Percentiles rank a stretch among this genome's conserved stretches.
phyloP scores from a whole-genome alignment of 2,888 invertebrate species.

The Cybosia mesomella region DNA sequence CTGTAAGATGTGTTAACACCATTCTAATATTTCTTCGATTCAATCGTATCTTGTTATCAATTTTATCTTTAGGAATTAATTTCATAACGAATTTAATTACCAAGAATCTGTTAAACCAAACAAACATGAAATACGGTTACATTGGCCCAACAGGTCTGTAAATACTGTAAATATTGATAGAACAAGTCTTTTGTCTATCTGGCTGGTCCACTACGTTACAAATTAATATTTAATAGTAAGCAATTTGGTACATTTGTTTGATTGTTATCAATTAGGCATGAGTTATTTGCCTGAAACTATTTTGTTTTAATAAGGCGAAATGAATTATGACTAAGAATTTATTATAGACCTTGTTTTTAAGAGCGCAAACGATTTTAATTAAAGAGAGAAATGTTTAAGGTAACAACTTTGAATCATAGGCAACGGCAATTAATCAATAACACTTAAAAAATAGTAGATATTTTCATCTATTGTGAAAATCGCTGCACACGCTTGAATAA shows the following conservation, averaged over 20 bases:
- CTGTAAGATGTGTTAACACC: too few species aligned
- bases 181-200: not conserved
- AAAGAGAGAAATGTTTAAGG: not conserved
- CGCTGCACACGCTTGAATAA: too few species aligned
- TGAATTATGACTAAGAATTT: not conserved
- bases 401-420: not conserved
- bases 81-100: too few species aligned
- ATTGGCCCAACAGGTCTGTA: not conserved
- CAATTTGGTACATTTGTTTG: slow-evolving; percentile 16
- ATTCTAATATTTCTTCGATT: too few species aligned
- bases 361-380: not conserved
- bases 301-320: not conserved
- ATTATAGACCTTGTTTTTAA: not conserved
- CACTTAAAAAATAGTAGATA: too few species aligned
- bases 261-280: slow-evolving; percentile 18
- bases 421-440: too few species aligned
- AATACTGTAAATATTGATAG: not conserved
- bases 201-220: not conserved
- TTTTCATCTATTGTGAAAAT: too few species aligned
- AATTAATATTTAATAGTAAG: not conserved
- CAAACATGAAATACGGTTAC: not conserved
- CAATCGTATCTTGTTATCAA: too few species aligned
- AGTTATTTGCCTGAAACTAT: slow-evolving; percentile 8
- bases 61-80: too few species aligned
- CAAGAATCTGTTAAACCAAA: too few species aligned